A percentile compares a stretch with the other conserved stretches of the same genome.
phyloP scores from a whole-genome alignment of 2,888 invertebrate species.

The Isotomurus palustris region DNA sequence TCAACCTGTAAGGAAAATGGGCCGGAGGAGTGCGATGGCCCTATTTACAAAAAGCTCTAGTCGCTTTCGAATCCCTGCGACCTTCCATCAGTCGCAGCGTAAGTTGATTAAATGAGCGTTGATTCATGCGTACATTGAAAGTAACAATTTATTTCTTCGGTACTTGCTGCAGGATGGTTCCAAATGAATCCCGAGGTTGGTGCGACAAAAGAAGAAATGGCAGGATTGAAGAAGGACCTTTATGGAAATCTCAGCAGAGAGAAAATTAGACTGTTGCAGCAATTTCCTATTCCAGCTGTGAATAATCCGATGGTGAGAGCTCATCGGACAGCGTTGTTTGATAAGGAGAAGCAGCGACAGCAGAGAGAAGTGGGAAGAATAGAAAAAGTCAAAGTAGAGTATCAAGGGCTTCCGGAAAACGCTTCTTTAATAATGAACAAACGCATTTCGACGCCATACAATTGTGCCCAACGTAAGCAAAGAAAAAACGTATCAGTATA shows the following conservation, averaged over 20 bases:
- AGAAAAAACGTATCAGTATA: background rate
- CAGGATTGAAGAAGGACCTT: conserved; percentile 27
- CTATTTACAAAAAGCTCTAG: no score
- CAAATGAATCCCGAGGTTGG: conserved; percentile 32
- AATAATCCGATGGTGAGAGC: conserved; percentile 39
- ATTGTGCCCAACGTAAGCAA: conserved; percentile 80
- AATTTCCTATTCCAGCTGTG: conserved; percentile 30
- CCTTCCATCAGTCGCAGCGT: no score
- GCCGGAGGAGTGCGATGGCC: no score
- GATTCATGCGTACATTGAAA: no score
- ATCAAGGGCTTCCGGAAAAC: conserved; percentile 68
- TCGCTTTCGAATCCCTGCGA: no score
- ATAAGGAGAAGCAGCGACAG: conserved; percentile 71
- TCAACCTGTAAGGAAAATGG: no score
- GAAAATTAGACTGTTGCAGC: conserved; percentile 19
- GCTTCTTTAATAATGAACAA: conserved; percentile 83
- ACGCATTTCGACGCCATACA: conserved; percentile 81
- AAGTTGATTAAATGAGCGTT: no score
- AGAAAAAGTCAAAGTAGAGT: conserved; percentile 84
- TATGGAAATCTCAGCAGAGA: conserved; percentile 31
- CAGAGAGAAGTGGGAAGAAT: conserved; percentile 69
- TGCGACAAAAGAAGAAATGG: conserved; percentile 36
- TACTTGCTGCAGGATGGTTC: no score
- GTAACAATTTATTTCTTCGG: no score
- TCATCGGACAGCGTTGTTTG: conserved; percentile 58